phyloP scores from a whole-genome alignment of 2,113 vertebrate species.

The Notechis scutatus region DNA sequence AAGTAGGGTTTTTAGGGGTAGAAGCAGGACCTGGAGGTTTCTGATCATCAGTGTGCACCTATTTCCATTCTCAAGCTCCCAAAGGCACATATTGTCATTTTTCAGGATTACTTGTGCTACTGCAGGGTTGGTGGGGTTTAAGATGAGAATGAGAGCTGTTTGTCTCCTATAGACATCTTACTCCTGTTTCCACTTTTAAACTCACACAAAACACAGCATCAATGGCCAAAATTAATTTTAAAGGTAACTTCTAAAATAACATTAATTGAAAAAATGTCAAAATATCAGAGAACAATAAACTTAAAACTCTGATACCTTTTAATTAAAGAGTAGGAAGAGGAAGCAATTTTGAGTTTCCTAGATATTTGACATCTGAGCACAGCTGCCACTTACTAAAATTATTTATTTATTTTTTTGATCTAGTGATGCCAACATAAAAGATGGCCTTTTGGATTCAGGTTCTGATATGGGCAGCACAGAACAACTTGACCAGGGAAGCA shows the following conservation, averaged over 20 bases:
- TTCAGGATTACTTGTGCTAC: background rate
- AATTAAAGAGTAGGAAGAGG: too few relatives aligned
- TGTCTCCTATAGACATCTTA: background rate
- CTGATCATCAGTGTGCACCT: background rate
- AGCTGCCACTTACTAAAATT: rapidly evolving
- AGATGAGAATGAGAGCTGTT: background rate
- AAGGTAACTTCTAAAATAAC: background rate
- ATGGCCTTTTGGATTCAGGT: slow-evolving; percentile 85
- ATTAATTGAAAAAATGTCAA: background rate
- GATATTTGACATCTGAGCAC: rapidly evolving
- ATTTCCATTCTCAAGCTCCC: background rate
- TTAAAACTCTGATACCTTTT: background rate
- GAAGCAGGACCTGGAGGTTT: background rate
- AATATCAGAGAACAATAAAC: background rate
- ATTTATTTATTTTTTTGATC: slow-evolving; percentile 11
- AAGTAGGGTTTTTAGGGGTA: background rate
- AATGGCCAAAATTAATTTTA: background rate
- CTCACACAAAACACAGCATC: background rate
- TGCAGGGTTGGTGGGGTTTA: background rate
- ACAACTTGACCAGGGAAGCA: slow-evolving; percentile 79
- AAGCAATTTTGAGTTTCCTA: background rate
- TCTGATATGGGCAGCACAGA: slow-evolving; percentile 88
- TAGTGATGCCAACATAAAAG: slow-evolving; percentile 89
- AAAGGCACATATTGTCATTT: background rate
- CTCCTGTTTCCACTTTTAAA: background rate